Base-by-base conservation (phyloP, 2,113 vertebrate genomes). In the Erythrocercus mccallii region DNA sequence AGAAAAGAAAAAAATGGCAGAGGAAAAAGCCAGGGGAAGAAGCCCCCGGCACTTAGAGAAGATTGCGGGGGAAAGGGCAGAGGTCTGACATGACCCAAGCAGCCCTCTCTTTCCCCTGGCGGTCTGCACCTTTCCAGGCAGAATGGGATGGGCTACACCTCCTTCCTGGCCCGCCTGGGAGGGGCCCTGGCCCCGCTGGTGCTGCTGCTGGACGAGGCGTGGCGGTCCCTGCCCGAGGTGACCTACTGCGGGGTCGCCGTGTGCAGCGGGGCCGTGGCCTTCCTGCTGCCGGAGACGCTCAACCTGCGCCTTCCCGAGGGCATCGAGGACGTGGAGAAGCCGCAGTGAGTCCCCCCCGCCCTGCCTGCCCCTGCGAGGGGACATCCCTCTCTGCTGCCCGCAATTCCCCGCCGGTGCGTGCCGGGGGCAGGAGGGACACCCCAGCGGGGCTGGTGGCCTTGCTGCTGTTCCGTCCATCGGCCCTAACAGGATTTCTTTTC, bases 131-230 rank as follows among this genome's bases (percentile, higher is more conserved):
- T 84, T 81, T 95, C 48, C 90, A 96, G 95, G 92, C 96, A 96
- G 92, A 96, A 95, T 0, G 96, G 94, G 37, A 94, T 96, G 95
- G 95, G 96, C 8, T 96, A 96, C 87, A 92, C 73, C 10, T 82
- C 95, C 24, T 96, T 96, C 5, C 0, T 93, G 62, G 96, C 96
- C 5, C 88, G 94, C 25, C 48, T 96, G 0, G 94, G 94, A 0
- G 94, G 95, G 31, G 12, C 96, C 33, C 40, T 96, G 92, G 95
- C 95, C 37, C 96, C 95, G 1, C 92, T 96, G 12, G 15, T 95
- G 48, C 80, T 94, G 42, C 79, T 96, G 90, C 66, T 95, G 90
- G 96, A 96, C 12, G 87, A 87, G 28, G 90, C 79, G 62, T 96
- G 96, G 95, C 60, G 13, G 70, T 81, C 73, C 20, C 81, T 96